These are phyloP conservation scores for Lagenorhynchus albirostris DNA, from an alignment of 2,113 vertebrate genomes.

Conservation along the genomic window DNA sequence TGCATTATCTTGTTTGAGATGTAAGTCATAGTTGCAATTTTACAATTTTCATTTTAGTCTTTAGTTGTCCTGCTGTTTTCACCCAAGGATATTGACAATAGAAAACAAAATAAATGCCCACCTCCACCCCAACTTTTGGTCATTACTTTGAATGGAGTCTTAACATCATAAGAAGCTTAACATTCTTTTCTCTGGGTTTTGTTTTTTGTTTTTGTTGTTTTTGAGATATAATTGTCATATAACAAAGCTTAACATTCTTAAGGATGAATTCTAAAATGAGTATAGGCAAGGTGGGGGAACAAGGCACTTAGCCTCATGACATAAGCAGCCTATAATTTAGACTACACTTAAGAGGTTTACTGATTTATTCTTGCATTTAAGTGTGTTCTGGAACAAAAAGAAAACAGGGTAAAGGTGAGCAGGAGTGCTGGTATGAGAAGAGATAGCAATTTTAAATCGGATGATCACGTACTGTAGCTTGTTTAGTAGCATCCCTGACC, in stretches of 20 bases:
- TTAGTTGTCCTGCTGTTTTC: background rate
- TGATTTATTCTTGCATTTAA: background rate
- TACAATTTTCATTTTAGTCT: background rate
- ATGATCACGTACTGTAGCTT: background rate
- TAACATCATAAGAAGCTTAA: background rate
- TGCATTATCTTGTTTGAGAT: background rate
- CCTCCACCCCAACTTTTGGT: background rate
- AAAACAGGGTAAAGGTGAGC: background rate
- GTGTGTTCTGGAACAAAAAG: background rate
- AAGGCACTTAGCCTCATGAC: background rate
- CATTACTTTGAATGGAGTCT: background rate
- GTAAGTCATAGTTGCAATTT: background rate
- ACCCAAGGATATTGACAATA: background rate
- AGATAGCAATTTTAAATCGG: background rate
- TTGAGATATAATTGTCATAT: background rate
- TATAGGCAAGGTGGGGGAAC: accelerated
- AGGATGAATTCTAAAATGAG: background rate
- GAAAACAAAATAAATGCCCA: background rate
- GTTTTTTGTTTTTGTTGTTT: background rate
- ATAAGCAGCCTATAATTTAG: background rate
- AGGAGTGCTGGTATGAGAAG: background rate
- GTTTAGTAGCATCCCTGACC: background rate
- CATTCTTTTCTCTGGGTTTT: background rate
- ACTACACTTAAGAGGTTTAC: background rate
- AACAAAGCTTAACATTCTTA: background rate